phyloP scores from a whole-genome alignment of 1,140 invertebrate species.

The Mycetomoellerius zeteki region DNA sequence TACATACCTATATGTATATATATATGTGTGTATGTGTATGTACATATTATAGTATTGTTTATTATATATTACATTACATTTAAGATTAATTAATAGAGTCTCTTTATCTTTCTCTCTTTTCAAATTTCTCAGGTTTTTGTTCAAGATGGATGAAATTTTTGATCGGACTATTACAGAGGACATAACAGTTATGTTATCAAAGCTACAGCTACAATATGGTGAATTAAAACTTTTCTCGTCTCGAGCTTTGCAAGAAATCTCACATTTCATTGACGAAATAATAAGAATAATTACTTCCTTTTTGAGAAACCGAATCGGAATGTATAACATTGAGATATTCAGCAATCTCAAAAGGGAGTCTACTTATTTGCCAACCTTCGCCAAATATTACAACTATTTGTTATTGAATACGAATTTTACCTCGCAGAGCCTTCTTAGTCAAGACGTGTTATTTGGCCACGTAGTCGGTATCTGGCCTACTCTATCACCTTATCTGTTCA shows the following conservation, averaged over 20 bases:
- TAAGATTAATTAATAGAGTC: no score
- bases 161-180: neutral
- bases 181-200: neutral
- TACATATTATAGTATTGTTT: no score
- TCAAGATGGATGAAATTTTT: neutral
- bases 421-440: neutral
- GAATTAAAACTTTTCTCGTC: neutral
- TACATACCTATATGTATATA: no score
- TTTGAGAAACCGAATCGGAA: neutral
- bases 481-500: neutral
- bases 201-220: neutral
- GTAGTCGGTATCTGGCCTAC: neutral
- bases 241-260: neutral
- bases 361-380: neutral
- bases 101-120: neutral
- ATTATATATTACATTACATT: no score
- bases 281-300: neutral
- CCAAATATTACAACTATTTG: neutral
- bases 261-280: neutral
- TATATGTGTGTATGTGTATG: no score
- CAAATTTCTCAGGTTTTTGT: neutral
- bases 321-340: neutral
- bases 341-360: neutral
- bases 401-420: neutral
- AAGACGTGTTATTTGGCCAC: neutral